phyloP scores from a whole-genome alignment of 2,113 vertebrate species.

The Thunnus thynnus region DNA sequence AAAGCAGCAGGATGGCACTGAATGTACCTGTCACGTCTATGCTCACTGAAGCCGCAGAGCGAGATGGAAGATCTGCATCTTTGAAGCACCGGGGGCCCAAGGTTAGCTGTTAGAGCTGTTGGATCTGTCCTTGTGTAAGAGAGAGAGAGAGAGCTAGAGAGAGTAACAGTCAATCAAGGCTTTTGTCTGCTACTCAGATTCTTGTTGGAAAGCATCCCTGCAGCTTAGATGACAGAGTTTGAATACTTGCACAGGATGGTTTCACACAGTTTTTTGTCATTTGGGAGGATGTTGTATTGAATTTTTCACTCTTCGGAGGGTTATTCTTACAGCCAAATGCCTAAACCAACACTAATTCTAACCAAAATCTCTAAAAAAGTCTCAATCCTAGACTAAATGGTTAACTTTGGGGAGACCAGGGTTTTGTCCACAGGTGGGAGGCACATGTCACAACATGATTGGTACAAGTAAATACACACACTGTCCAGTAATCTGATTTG shows the following conservation, averaged over 20 bases:
- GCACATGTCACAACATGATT: neutral
- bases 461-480: neutral
- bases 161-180: slow-evolving; percentile 14
- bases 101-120: slow-evolving; percentile 41
- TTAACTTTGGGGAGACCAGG: neutral
- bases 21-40: slow-evolving; percentile 62
- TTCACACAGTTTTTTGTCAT: neutral
- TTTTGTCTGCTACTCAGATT: slow-evolving; percentile 24
- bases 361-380: neutral
- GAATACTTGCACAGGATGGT: neutral
- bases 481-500: neutral
- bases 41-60: slow-evolving; percentile 22
- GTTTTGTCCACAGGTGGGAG: neutral
- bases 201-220: slow-evolving; percentile 28
- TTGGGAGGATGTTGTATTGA: neutral
- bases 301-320: neutral
- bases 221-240: slow-evolving; percentile 37
- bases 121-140: slow-evolving; percentile 33
- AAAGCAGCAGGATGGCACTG: slow-evolving; percentile 47
- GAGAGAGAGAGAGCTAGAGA: neutral
- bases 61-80: slow-evolving; percentile 51
- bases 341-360: neutral
- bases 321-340: neutral
- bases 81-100: slow-evolving; percentile 33
- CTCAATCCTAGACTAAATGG: neutral